These are phyloP conservation scores for Eupithecia abbreviata DNA, from an alignment of 2,888 invertebrate genomes.

Conservation along the genomic window DNA sequence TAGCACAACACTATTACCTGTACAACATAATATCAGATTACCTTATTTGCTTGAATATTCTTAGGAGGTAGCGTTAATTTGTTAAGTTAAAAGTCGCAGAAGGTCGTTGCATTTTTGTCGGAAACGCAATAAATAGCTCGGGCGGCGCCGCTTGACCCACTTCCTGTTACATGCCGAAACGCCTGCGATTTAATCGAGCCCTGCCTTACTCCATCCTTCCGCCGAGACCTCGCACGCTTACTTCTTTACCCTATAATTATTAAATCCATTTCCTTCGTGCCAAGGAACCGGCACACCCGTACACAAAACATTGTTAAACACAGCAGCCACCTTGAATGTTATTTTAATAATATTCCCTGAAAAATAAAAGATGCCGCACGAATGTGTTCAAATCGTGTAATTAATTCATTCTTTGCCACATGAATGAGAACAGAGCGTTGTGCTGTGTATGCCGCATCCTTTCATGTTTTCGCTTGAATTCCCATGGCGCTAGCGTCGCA, in stretches of 20 bases:
- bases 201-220: slow-evolving; percentile 75
- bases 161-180: slow-evolving; percentile 82
- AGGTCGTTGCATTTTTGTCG: slow-evolving; percentile 75
- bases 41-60: slow-evolving; percentile 17
- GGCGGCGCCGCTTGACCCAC: slow-evolving; percentile 81
- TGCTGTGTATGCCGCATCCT: slow-evolving; percentile 45
- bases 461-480: slow-evolving; percentile 62
- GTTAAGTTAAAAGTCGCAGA: slow-evolving; percentile 52
- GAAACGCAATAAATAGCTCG: slow-evolving; percentile 81
- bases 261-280: slow-evolving; percentile 73
- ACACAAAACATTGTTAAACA: slow-evolving; percentile 47
- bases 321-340: slow-evolving; percentile 22
- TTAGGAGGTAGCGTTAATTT: not conserved
- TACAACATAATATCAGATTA: not conserved
- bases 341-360: slow-evolving; percentile 6
- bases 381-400: slow-evolving; percentile 28
- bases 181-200: slow-evolving; percentile 80
- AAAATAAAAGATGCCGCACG: slow-evolving; percentile 18
- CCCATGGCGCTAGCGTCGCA: slow-evolving; percentile 67
- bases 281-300: slow-evolving; percentile 68
- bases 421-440: slow-evolving; percentile 28
- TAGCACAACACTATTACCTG: not conserved
- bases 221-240: slow-evolving; percentile 75
- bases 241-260: slow-evolving; percentile 79
- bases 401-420: slow-evolving; percentile 33